Evolutionary conservation across 2,888 invertebrate genomes (phyloP).

Genomic region (Pseudococcus longispinus): DNA sequence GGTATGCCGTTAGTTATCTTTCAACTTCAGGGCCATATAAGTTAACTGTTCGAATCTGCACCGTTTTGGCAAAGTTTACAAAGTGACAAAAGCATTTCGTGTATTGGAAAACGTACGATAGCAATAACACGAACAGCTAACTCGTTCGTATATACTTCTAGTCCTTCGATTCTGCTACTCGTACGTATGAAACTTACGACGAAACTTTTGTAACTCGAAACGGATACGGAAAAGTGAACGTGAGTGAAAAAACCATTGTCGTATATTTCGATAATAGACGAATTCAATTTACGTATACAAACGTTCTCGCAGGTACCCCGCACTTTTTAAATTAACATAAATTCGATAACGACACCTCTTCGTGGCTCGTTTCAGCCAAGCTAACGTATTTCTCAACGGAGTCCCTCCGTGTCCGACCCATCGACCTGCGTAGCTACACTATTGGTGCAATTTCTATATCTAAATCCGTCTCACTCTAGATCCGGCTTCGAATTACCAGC

Average conservation of each 20-base stretch:
- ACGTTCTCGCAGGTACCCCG: not conserved
- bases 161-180: not conserved
- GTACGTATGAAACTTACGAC: not conserved
- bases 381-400: not conserved
- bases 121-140: not conserved
- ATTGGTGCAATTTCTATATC: not conserved
- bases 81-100: conserved; percentile 27
- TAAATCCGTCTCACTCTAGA: not conserved
- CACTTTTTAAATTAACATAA: not conserved
- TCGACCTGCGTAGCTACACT: not conserved
- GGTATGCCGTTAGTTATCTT: not conserved
- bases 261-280: conserved; percentile 20
- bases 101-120: conserved; percentile 14
- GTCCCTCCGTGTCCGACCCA: too few species aligned
- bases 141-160: not conserved
- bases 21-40: not conserved
- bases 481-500: not conserved
- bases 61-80: not conserved
- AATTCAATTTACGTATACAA: not conserved
- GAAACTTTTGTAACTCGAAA: not conserved
- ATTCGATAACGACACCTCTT: not conserved
- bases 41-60: not conserved
- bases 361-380: not conserved
- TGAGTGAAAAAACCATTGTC: conserved; percentile 8
- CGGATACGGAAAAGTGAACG: not conserved